Percentiles rank a stretch among this genome's conserved stretches.
phyloP scores from a whole-genome alignment of 1,140 invertebrate species.

The Homalodisca vitripennis region DNA sequence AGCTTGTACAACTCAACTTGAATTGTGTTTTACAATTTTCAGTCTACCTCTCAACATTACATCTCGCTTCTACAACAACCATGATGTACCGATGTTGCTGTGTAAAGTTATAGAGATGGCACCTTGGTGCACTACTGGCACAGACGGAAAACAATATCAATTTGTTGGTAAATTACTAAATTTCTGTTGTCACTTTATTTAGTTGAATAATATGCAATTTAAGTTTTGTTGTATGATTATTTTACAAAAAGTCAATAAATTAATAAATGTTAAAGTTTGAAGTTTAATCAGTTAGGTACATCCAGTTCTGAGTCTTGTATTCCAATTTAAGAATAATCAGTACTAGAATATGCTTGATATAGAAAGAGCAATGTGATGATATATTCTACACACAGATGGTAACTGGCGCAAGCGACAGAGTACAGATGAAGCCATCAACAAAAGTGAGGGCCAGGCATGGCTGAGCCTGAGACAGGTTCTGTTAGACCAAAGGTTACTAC shows the following conservation, averaged over 20 bases:
- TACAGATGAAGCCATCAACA: constrained; percentile 29
- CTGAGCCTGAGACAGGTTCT: constrained; percentile 66
- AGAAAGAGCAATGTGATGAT: too few species aligned
- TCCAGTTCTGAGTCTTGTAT: too few species aligned
- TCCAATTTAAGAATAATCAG: too few species aligned
- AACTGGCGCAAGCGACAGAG: neutral
- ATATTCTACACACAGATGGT: constrained; percentile 7
- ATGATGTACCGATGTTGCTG: constrained; percentile 72
- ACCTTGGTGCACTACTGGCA: constrained; percentile 64
- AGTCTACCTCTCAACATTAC: constrained; percentile 60
- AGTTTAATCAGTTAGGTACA: too few species aligned
- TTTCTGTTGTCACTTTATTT: neutral
- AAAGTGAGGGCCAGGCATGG: constrained; percentile 58
- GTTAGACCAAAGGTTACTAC: constrained; percentile 58
- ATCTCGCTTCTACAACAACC: constrained; percentile 60
- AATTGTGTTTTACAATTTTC: too few species aligned
- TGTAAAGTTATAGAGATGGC: constrained; percentile 61
- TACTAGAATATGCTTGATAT: too few species aligned
- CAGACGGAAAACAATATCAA: constrained; percentile 52
- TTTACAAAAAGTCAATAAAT: too few species aligned
- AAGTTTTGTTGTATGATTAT: too few species aligned
- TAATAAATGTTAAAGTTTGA: too few species aligned
- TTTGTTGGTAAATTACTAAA: constrained; percentile 48
- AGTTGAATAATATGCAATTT: too few species aligned
- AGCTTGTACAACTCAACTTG: too few species aligned